A percentile compares a stretch with the other conserved stretches of the same genome.
phyloP scores from a whole-genome alignment of 2,888 invertebrate genomes.

The Eurytoma adleriae region DNA sequence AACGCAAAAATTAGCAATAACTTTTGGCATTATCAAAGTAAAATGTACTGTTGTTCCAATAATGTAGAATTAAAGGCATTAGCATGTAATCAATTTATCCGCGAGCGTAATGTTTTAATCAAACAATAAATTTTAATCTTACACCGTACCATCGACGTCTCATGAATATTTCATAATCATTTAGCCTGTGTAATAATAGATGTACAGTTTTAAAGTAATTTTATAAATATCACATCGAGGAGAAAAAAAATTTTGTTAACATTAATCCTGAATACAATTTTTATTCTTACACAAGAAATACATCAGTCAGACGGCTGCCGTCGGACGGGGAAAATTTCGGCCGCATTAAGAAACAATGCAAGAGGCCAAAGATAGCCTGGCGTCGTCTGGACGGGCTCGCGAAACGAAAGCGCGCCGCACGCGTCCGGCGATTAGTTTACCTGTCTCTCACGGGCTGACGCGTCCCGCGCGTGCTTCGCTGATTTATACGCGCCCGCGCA shows the following conservation, averaged over 20 bases:
- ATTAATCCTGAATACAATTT: no score
- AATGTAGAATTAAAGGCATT: neutral
- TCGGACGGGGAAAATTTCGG: no score
- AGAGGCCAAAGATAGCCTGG: neutral
- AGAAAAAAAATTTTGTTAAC: no score
- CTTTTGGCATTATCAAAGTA: conserved; percentile 1
- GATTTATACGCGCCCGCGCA: conserved; percentile 36
- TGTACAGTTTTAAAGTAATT: no score
- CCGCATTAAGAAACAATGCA: no score
- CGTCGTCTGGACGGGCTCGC: conserved; percentile 11
- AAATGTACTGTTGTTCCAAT: neutral
- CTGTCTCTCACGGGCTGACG: conserved; percentile 50
- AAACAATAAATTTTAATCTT: neutral
- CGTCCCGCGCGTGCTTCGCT: conserved; percentile 5
- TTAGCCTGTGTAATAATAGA: no score
- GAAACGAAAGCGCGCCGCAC: neutral
- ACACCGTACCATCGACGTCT: no score
- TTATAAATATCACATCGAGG: no score
- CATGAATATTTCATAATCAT: no score
- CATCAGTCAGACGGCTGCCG: no score
- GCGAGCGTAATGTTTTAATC: conserved; percentile 15
- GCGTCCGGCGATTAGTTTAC: conserved; percentile 59
- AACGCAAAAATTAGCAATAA: conserved; percentile 18
- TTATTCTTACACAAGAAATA: no score
- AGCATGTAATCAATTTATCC: neutral